phyloP scores from a whole-genome alignment of 2,888 invertebrate species.

The Acrobasis repandana region DNA sequence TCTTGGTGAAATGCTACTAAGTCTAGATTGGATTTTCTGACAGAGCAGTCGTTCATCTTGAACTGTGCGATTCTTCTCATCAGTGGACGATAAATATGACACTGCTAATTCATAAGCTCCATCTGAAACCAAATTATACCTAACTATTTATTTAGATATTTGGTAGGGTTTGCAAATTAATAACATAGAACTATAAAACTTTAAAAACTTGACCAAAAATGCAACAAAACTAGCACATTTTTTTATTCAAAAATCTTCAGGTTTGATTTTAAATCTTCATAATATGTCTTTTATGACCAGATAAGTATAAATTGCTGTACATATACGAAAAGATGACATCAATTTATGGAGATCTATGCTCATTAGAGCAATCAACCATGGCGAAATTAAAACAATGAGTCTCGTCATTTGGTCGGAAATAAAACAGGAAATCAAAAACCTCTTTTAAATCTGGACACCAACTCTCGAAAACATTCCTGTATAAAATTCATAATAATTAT shows the following conservation, averaged over 20 bases:
- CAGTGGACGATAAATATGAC: slow-evolving; percentile 67
- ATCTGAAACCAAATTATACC: slow-evolving; percentile 53
- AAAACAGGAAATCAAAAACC: slow-evolving; percentile 30
- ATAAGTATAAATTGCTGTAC: neutral
- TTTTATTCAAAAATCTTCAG: no score
- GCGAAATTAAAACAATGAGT: slow-evolving; percentile 7
- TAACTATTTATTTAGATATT: neutral
- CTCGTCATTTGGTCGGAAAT: slow-evolving; percentile 13
- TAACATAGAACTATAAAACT: no score
- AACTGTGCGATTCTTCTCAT: slow-evolving; percentile 50
- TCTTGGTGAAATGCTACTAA: slow-evolving; percentile 53
- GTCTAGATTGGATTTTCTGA: slow-evolving; percentile 66
- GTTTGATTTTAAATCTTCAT: neutral
- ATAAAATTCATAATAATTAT: slow-evolving; percentile 51
- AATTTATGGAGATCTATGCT: neutral
- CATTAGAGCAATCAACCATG: slow-evolving; percentile 10
- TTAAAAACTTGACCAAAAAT: no score
- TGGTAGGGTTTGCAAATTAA: no score
- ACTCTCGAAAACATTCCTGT: slow-evolving; percentile 52
- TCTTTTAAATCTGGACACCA: slow-evolving; percentile 41
- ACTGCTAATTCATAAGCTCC: slow-evolving; percentile 74
- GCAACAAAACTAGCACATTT: no score
- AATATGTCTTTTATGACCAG: neutral
- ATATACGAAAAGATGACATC: neutral
- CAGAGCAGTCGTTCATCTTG: slow-evolving; percentile 70